A percentile compares a stretch with the other conserved stretches of the same genome.
Evolutionary conservation across 2,888 invertebrate genomes (phyloP).

Genomic region (Alsophila aescularia): DNA sequence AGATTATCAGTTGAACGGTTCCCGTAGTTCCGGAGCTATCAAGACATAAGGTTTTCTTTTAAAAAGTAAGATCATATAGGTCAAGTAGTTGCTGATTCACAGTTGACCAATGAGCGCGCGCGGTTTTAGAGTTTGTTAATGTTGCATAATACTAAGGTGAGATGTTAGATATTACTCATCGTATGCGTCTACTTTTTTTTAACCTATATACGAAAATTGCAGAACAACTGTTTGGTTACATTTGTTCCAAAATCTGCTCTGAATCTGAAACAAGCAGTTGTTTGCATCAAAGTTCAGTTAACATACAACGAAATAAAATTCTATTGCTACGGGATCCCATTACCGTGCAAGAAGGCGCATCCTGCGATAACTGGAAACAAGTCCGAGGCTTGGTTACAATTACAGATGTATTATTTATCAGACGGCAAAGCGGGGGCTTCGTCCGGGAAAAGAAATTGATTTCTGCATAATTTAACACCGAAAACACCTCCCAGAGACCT

Average conservation of each 20-base stretch:
- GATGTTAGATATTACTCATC: no score
- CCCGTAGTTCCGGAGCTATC: no score
- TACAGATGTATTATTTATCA: slow-evolving; percentile 81
- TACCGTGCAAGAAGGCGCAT: slow-evolving; percentile 28
- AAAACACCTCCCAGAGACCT: slow-evolving; percentile 76
- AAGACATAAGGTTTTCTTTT: no score
- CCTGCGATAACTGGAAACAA: slow-evolving; percentile 42
- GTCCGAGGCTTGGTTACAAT: slow-evolving; percentile 68
- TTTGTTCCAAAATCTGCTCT: not conserved
- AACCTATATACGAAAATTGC: no score
- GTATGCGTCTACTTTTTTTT: no score
- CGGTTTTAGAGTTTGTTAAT: no score
- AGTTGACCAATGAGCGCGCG: no score
- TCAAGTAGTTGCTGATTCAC: no score
- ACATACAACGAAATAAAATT: slow-evolving; percentile 18
- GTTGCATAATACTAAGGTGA: no score
- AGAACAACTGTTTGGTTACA: not conserved
- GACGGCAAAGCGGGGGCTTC: slow-evolving; percentile 59
- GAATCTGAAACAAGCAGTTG: no score
- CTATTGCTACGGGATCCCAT: slow-evolving; percentile 15
- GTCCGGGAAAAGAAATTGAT: slow-evolving; percentile 80
- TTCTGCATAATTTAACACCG: slow-evolving; percentile 82
- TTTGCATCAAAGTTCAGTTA: slow-evolving; percentile 12
- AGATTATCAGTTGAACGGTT: no score
- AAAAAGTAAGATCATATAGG: no score